Evolutionary conservation across 1,140 invertebrate genomes (phyloP).

Genomic region (Apolygus lucorum): DNA sequence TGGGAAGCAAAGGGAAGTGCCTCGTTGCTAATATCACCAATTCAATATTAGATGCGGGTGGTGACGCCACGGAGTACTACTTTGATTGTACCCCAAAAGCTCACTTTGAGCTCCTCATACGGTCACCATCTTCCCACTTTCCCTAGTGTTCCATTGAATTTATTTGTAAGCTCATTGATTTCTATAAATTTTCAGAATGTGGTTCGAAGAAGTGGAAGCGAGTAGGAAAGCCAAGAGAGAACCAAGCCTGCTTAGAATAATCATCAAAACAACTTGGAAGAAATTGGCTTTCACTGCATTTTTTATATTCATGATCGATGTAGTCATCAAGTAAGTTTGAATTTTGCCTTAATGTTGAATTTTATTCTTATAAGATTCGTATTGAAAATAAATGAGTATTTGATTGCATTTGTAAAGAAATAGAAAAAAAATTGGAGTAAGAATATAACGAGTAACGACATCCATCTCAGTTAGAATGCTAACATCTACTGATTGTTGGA

Average conservation of each 20-base stretch:
- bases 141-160: too few relatives aligned
- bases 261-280: conserved; percentile 45
- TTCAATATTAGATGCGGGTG: neutral
- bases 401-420: too few relatives aligned
- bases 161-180: neutral
- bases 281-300: conserved; percentile 44
- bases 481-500: too few relatives aligned
- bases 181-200: conserved; percentile 21
- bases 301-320: conserved; percentile 43
- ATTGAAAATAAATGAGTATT: too few relatives aligned
- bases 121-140: neutral
- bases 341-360: too few relatives aligned
- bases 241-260: conserved; percentile 45
- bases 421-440: too few relatives aligned
- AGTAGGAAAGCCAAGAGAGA: conserved; percentile 34
- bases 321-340: conserved; percentile 36
- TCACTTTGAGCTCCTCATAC: neutral
- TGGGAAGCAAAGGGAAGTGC: too few relatives aligned
- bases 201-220: conserved; percentile 32
- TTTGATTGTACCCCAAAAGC: neutral
- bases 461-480: too few relatives aligned
- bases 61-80: neutral
- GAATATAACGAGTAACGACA: too few relatives aligned
- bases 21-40: neutral
- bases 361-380: too few relatives aligned